Conservation (phyloP, 2,888 invertebrate species). For the Cheilosia scutellata region DNA sequence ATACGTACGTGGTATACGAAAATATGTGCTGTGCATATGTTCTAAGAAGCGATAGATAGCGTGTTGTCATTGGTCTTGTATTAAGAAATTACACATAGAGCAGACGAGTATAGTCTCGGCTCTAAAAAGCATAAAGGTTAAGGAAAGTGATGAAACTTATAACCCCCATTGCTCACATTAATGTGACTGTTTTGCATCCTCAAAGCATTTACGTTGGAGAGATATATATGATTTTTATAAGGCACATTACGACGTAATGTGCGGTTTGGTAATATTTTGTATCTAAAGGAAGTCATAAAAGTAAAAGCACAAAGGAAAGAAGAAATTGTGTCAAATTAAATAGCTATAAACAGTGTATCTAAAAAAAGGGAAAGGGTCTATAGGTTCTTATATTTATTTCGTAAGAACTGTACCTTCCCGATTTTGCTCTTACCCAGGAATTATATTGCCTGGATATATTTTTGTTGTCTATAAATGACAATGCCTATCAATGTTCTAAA, state of each 20-base stretch:
- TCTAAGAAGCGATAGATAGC: not conserved
- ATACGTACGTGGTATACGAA: slow-evolving; percentile 3
- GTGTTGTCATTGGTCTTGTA: slow-evolving; percentile 35
- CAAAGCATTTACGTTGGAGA: slow-evolving; percentile 20
- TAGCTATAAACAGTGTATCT: slow-evolving; percentile 1
- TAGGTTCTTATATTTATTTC: not conserved
- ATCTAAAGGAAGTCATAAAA: slow-evolving; percentile 32
- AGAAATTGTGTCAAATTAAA: slow-evolving; percentile 17
- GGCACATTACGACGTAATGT: slow-evolving; percentile 33
- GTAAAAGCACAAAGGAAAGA: not conserved
- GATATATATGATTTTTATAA: slow-evolving; percentile 32
- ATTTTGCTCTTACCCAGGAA: too few relatives aligned
- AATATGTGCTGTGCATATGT: not conserved
- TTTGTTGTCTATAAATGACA: too few relatives aligned
- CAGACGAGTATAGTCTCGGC: slow-evolving; percentile 2
- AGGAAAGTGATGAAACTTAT: slow-evolving; percentile 17
- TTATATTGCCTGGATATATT: too few relatives aligned
- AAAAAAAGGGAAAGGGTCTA: not conserved
- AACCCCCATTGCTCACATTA: slow-evolving; percentile 23
- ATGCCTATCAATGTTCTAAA: too few relatives aligned
- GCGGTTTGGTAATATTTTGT: slow-evolving; percentile 32
- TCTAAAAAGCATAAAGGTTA: slow-evolving; percentile 15
- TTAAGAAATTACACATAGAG: slow-evolving; percentile 27
- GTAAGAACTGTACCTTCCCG: too few relatives aligned
- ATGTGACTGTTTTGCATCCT: slow-evolving; percentile 40